These are phyloP conservation scores for Lacanobia oleracea DNA, from an alignment of 2,888 invertebrate species.

Conservation along the genomic window DNA sequence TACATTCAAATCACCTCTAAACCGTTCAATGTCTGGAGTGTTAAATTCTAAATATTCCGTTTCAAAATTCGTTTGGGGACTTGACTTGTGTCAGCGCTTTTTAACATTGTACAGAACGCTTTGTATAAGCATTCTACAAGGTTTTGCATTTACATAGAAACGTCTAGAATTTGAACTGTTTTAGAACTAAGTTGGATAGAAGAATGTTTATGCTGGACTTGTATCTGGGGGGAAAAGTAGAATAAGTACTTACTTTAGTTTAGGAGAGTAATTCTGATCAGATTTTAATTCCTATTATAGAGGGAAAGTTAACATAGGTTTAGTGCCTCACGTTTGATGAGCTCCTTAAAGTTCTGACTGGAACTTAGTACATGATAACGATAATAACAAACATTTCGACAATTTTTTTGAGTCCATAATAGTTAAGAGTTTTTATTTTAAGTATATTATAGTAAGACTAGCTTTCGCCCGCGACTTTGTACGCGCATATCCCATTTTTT, in stretches of 20 bases:
- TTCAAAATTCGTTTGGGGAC: constrained; percentile 30
- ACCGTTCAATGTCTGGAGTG: neutral
- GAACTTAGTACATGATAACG: too few relatives aligned
- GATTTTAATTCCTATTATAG: neutral
- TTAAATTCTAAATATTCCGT: constrained; percentile 41
- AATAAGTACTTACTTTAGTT: neutral
- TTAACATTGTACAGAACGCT: constrained; percentile 20
- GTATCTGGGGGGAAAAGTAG: neutral
- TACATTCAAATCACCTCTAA: constrained; percentile 16
- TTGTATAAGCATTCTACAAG: constrained; percentile 40
- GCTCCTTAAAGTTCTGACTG: too few relatives aligned
- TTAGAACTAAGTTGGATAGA: constrained; percentile 10
- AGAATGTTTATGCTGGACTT: neutral
- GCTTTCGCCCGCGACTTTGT: too few relatives aligned
- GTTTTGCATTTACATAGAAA: constrained; percentile 41
- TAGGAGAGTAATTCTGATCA: neutral
- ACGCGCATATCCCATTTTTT: too few relatives aligned
- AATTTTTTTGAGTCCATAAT: too few relatives aligned
- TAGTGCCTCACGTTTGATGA: too few relatives aligned
- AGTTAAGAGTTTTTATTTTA: too few relatives aligned
- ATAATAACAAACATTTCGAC: too few relatives aligned
- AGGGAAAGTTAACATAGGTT: too few relatives aligned
- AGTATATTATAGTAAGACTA: too few relatives aligned
- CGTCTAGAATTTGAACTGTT: constrained; percentile 42
- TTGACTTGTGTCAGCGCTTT: constrained; percentile 42